Evolutionary conservation across 2,113 vertebrate genomes (phyloP).

Genomic region (Ploceus nigricollis): DNA sequence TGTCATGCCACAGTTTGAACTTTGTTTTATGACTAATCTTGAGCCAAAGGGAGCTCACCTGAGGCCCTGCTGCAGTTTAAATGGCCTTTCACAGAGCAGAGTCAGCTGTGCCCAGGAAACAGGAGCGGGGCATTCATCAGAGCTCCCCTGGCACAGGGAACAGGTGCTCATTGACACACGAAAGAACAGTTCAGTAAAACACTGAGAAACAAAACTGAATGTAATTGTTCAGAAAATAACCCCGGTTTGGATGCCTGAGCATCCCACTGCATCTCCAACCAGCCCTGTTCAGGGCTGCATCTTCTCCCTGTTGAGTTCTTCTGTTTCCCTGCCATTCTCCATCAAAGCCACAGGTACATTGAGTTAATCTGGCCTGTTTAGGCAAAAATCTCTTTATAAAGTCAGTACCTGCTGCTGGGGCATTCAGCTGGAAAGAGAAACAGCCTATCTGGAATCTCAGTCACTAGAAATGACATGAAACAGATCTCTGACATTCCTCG

Average conservation of each 20-base stretch:
- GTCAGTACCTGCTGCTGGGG: not conserved
- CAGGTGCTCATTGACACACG: not conserved
- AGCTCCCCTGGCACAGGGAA: not conserved
- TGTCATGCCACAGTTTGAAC: not conserved
- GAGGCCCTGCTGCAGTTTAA: not conserved
- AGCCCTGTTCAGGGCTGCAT: not conserved
- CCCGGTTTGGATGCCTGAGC: not conserved
- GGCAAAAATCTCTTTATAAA: not conserved
- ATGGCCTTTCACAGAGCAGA: not conserved
- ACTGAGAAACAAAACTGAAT: not conserved
- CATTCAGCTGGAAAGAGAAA: not conserved
- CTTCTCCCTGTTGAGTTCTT: fast-evolving
- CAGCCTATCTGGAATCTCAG: not conserved
- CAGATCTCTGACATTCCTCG: not conserved
- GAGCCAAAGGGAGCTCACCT: constrained; percentile 13
- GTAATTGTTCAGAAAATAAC: not conserved
- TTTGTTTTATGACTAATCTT: not conserved
- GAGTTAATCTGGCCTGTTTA: not conserved
- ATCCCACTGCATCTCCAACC: not conserved
- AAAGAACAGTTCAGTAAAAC: not conserved
- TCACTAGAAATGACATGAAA: fast-evolving
- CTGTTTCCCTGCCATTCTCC: not conserved
- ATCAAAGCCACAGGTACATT: not conserved
- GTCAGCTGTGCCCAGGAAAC: not conserved
- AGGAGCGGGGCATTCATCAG: not conserved